phyloP scores from a whole-genome alignment of 2,888 invertebrate genomes.

The Rhabditoides inermis region DNA sequence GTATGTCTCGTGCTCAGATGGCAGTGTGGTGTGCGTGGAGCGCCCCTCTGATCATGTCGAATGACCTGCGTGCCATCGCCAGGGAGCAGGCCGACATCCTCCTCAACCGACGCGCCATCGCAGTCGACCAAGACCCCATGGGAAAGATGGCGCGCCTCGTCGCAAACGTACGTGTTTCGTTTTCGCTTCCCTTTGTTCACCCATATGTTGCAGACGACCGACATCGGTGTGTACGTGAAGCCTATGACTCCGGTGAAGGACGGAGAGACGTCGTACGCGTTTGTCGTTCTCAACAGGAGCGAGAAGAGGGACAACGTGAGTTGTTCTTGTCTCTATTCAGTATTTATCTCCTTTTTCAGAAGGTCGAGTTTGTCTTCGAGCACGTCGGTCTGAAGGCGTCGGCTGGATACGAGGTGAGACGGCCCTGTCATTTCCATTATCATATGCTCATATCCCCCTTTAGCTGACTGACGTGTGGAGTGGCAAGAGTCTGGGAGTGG shows the following conservation, averaged over 20 bases:
- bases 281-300: conserved; percentile 41
- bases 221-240: conserved; percentile 41
- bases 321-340: conserved; percentile 3
- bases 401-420: conserved; percentile 34
- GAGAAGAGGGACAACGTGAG: conserved; percentile 7
- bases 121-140: conserved; percentile 50
- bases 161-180: conserved; percentile 29
- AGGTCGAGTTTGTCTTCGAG: conserved; percentile 25
- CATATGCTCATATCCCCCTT: too few species aligned
- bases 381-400: conserved; percentile 28
- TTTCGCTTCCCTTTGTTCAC: not conserved
- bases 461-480: too few species aligned
- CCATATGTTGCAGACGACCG: conserved; percentile 28
- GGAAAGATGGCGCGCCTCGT: conserved; percentile 51
- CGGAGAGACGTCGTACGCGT: conserved; percentile 34
- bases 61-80: conserved; percentile 33
- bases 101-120: conserved; percentile 44
- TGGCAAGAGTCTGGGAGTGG: too few species aligned
- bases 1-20: conserved; percentile 42
- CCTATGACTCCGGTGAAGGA: conserved; percentile 31
- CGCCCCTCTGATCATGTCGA: conserved; percentile 51
- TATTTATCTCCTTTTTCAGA: conserved; percentile 10
- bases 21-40: conserved; percentile 47
- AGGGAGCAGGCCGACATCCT: conserved; percentile 35
- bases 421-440: too few species aligned